Conservation (phyloP, 2,113 vertebrate genomes). For the Cyanoderma ruficeps region DNA sequence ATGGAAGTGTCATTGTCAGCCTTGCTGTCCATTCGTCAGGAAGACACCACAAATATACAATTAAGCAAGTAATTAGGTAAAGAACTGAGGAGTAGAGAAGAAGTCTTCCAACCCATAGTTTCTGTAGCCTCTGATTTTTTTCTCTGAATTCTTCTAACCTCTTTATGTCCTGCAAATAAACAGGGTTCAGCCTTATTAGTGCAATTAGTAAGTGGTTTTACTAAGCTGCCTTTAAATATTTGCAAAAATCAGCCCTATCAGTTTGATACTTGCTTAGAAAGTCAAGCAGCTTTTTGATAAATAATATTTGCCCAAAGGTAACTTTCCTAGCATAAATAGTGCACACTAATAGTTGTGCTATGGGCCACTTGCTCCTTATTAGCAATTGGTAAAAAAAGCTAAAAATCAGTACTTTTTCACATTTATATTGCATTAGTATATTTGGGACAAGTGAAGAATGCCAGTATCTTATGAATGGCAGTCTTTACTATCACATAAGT, state of each 20-base stretch:
- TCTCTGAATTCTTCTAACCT: slow-evolving; percentile 90
- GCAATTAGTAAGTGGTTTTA: not conserved
- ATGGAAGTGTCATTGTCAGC: slow-evolving; percentile 85
- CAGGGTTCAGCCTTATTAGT: not conserved
- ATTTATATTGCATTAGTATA: not conserved
- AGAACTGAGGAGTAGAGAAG: slow-evolving; percentile 89
- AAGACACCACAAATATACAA: slow-evolving; percentile 94
- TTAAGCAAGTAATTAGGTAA: slow-evolving; percentile 83
- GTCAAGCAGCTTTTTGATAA: not conserved
- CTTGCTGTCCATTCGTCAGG: slow-evolving; percentile 88
- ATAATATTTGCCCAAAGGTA: not conserved
- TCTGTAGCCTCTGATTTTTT: slow-evolving; percentile 93
- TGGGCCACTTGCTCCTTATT: not conserved
- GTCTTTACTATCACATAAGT: not conserved
- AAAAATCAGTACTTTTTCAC: not conserved
- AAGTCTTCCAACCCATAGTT: slow-evolving; percentile 91
- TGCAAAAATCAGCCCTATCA: not conserved
- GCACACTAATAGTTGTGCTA: not conserved
- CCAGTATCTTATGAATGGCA: not conserved
- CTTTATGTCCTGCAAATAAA: slow-evolving; percentile 87
- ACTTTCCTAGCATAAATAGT: not conserved
- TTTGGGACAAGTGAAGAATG: not conserved
- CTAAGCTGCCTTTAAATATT: not conserved
- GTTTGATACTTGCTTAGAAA: not conserved
- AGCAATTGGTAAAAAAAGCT: not conserved